Evolutionary conservation across 2,113 vertebrate genomes (phyloP), one percentile per base, ranked within the genome.

Genomic region (Sitta europaea): DNA sequence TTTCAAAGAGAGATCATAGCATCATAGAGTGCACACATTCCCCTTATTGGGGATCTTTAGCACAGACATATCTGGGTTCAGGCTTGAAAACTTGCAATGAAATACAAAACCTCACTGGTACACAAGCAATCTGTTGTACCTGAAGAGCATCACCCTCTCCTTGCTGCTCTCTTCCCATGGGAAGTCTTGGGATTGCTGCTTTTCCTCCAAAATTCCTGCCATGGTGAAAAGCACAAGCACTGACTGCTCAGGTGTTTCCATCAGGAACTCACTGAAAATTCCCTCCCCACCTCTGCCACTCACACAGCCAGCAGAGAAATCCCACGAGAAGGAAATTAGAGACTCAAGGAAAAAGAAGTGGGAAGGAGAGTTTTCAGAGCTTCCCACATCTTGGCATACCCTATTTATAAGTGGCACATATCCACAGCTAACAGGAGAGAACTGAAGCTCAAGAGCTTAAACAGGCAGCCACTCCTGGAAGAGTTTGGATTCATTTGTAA

Each of bases 31-130:
- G 12, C 35, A 28, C 33, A 33, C 7, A 3, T 40, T 43, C 12
- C 35, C 1, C 0, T 50, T 35, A 25, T 0, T 48, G 8, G 29
- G 29, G 28, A 24, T 63, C 23, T 79, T 78, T 31, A 47, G 35
- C 48, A 59, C 27, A 61, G 6, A 20, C 51, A 16, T 40, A 21
- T 36, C 74, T 58, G 29, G 11, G 11, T 40, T 66, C 68, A 77
- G 25, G 20, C 27, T 42, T 62, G 35, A 85, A 66, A 71, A 21
- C 14, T 20, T 73, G n/a, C 42, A 54, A 6, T 14, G 38, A 71
- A 73, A n/a, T 29, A 63, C 12, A 74, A 71, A 61, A 48, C 3
- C n/a, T 88, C 35, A 14, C 14, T 12, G 6, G 47, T 18, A 9
- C 1, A 0, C 18, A 22, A 90, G 47, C n/a, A 54, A 13, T 9